Base-by-base conservation (phyloP, 1,140 invertebrate genomes). In the Drosophila auraria region DNA sequence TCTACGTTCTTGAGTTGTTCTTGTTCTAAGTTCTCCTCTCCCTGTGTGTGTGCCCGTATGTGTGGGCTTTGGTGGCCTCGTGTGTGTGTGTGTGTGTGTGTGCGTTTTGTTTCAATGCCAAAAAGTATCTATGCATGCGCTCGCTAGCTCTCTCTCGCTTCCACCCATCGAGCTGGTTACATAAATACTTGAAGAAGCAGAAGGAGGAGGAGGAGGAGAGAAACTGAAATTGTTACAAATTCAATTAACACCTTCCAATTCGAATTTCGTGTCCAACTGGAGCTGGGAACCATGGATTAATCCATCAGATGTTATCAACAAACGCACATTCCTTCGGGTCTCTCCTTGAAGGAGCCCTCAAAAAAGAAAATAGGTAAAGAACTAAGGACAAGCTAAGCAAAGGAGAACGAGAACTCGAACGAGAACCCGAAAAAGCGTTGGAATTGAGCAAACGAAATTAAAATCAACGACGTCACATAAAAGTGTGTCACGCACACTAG, bases 401-500 rank as follows among this genome's bases (percentile, higher is more conserved):
- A 44, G 59, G 87, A 71, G 81, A 80, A 79, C 47, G 45, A 50
- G 53, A 71, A 79, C 50, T 40, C 63, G 60, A 63, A 72, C 61
- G 20, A 72, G 57, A 73, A 72, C 72, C 63, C 54, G 17, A 47
- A 71, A 82, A 79, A 71, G 20, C 65, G 78, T 53, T 57, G 63
- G 66, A 81, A 73, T 63, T 56, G 83, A 63, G 73, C 65, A 72
- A 90, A 89, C 74, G 78, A 89, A 90, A 86, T 86, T 90, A 63
- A 87, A 87, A 87, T 80, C 78, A 83, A 92, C 91, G 82, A 92
- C 91, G 91, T 92, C 91, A 92, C 87, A 84, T 82, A 86, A 92
- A 92, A 92, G 79, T 92, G 91, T 92, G 91, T 92, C 91, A 45
- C 72, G 65, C 75, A 70, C 62, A 74, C 58, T 4, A 63, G 15